Percentiles rank a stretch among this genome's conserved stretches.
phyloP scores from a whole-genome alignment of 2,888 invertebrate species.

The Acrobasis repandana region DNA sequence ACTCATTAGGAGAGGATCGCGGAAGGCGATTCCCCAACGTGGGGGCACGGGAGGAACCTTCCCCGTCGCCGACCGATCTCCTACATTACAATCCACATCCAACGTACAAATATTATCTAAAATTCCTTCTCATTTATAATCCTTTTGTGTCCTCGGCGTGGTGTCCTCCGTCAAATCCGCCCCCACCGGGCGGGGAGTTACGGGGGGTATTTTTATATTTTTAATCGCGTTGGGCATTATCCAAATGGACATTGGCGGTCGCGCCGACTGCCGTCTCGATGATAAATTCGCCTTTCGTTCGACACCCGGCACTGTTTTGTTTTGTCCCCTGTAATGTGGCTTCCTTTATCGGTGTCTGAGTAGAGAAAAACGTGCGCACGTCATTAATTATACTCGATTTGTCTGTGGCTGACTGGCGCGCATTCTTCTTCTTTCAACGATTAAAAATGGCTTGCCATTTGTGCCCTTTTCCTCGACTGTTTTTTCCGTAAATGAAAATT shows the following conservation, averaged over 20 bases:
- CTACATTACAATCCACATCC: conserved; percentile 82
- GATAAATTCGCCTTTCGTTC: conserved; percentile 83
- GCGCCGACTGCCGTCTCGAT: conserved; percentile 78
- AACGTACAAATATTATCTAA: conserved; percentile 83
- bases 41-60: conserved; percentile 37
- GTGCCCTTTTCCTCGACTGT: conserved; percentile 50
- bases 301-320: conserved; percentile 76
- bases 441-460: conserved; percentile 71
- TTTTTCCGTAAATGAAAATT: conserved; percentile 72
- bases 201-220: conserved; percentile 82
- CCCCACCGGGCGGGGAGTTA: conserved; percentile 47
- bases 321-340: conserved; percentile 71
- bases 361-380: conserved; percentile 64
- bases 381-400: conserved; percentile 80
- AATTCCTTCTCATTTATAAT: conserved; percentile 84
- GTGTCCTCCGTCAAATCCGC: conserved; percentile 79
- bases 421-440: conserved; percentile 68
- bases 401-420: conserved; percentile 74
- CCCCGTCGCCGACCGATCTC: conserved; percentile 56
- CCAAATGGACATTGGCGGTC: conserved; percentile 82
- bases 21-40: conserved; percentile 59
- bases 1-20: conserved; percentile 79
- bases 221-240: conserved; percentile 83
- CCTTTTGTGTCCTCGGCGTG: conserved; percentile 83
- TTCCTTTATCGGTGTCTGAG: conserved; percentile 69